phyloP scores from a whole-genome alignment of 2,113 vertebrate genomes.

The Pampusana beccarii region DNA sequence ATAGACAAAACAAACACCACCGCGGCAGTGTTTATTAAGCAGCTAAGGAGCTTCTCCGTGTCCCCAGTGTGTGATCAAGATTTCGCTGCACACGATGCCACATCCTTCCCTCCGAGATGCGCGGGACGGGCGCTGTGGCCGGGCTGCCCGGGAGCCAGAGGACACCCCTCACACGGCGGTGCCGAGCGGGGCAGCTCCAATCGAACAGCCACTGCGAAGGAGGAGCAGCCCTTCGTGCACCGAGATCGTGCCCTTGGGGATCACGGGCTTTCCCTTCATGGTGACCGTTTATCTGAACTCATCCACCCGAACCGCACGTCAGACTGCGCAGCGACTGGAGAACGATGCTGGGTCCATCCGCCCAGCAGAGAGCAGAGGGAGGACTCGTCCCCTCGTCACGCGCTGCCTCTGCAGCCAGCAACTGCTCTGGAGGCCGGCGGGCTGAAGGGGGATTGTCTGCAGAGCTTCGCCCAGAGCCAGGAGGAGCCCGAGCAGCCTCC shows the following conservation, averaged over 20 bases:
- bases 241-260: not conserved
- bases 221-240: not conserved
- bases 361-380: not conserved
- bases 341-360: accelerated
- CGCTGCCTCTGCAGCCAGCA: not conserved
- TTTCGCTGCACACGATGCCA: accelerated
- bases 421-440: accelerated
- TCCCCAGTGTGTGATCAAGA: not conserved
- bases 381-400: not conserved
- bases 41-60: not conserved
- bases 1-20: not conserved
- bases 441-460: accelerated
- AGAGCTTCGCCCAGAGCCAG: accelerated
- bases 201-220: accelerated
- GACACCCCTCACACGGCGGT: not conserved
- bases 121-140: accelerated
- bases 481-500: not conserved
- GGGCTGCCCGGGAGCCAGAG: not conserved
- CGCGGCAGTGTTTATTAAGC: not conserved
- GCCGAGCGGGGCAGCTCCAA: not conserved
- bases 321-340: accelerated
- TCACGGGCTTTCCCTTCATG: not conserved
- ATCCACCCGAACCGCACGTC: accelerated
- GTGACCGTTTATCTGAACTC: accelerated
- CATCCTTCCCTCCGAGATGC: not conserved